These are phyloP conservation scores for Anoncus sp. DNA, from an alignment of 2,888 invertebrate genomes.

Conservation along the genomic window DNA sequence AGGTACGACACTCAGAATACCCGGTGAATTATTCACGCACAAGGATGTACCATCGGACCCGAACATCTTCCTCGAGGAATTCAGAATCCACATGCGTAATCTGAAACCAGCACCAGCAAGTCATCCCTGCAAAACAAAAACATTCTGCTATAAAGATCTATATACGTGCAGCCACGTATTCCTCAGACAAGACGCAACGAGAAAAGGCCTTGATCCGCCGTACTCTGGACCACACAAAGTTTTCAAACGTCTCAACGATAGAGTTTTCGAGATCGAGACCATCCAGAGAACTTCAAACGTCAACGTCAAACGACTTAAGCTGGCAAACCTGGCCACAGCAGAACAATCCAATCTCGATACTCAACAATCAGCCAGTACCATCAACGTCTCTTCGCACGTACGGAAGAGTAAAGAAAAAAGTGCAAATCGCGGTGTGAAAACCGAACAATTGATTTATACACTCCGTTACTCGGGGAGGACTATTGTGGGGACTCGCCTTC, in stretches of 20 bases:
- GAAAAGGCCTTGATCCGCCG: conserved; percentile 21
- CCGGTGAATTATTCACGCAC: conserved; percentile 48
- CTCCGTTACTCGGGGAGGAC: conserved; percentile 1
- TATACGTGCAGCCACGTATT: conserved; percentile 35
- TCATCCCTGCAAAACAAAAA: conserved; percentile 26
- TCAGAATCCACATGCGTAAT: conserved; percentile 33
- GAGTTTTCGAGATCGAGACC: conserved; percentile 15
- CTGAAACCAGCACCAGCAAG: conserved; percentile 31
- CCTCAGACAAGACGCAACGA: conserved; percentile 17
- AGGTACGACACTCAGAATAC: conserved; percentile 17
- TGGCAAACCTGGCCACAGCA: background rate
- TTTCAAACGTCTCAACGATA: conserved; percentile 19
- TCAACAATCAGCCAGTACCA: background rate
- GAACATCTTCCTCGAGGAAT: conserved; percentile 41
- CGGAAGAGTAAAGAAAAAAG: too few species aligned
- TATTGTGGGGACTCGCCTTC: conserved; percentile 1
- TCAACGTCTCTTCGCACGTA: background rate
- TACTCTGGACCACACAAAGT: conserved; percentile 32
- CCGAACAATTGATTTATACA: background rate
- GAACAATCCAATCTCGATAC: background rate
- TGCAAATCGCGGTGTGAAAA: background rate
- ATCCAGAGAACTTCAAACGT: background rate
- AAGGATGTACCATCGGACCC: conserved; percentile 35
- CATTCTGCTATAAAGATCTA: conserved; percentile 35
- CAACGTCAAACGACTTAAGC: conserved; percentile 21